Evolutionary conservation across 2,888 invertebrate genomes (phyloP).

Genomic region (Callosobruchus maculatus): DNA sequence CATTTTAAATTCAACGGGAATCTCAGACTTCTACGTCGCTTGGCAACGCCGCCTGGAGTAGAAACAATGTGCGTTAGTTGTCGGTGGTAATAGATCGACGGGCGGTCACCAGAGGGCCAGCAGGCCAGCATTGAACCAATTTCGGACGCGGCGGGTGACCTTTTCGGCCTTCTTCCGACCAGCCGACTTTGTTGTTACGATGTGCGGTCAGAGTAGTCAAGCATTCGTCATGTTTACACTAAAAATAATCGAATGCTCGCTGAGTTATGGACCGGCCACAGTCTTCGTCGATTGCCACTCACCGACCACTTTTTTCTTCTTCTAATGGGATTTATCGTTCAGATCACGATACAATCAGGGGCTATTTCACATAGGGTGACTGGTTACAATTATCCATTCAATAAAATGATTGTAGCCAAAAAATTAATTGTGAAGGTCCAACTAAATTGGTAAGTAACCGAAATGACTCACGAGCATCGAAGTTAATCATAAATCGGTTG

Average conservation of each 20-base stretch:
- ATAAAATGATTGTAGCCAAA: too few relatives aligned
- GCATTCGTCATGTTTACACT: slow-evolving; percentile 38
- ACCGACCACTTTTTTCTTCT: not conserved
- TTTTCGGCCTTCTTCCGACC: slow-evolving; percentile 31
- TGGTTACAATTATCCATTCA: too few relatives aligned
- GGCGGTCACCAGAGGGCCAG: slow-evolving; percentile 36
- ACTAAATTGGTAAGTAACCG: too few relatives aligned
- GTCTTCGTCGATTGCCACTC: not conserved
- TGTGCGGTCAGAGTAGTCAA: slow-evolving; percentile 33
- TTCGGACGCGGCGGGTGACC: slow-evolving; percentile 38
- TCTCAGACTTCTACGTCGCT: slow-evolving; percentile 36
- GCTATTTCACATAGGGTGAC: too few relatives aligned
- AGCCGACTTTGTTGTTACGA: slow-evolving; percentile 37
- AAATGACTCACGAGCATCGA: too few relatives aligned
- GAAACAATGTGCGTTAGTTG: slow-evolving; percentile 39
- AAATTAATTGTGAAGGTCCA: too few relatives aligned
- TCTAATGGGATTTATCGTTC: not conserved
- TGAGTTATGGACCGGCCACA: not conserved
- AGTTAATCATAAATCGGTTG: too few relatives aligned
- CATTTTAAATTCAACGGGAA: too few relatives aligned
- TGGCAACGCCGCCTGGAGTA: slow-evolving; percentile 36
- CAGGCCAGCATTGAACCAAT: slow-evolving; percentile 45
- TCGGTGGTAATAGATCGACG: slow-evolving; percentile 38
- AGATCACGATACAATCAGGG: too few relatives aligned
- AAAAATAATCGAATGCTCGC: not conserved